phyloP scores from a whole-genome alignment of 2,113 vertebrate species.

The Xenopus borealis region DNA sequence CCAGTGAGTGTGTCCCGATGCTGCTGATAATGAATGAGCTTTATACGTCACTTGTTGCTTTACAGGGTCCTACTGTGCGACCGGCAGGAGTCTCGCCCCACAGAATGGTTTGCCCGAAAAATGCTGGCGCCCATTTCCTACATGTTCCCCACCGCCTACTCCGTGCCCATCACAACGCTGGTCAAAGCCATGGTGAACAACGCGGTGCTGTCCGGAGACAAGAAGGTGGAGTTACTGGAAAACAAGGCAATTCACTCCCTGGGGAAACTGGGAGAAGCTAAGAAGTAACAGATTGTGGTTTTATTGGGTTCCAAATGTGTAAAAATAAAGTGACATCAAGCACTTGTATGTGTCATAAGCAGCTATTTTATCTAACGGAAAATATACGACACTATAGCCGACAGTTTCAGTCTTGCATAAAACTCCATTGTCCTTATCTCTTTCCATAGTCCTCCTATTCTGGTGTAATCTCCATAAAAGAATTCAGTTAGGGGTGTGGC shows the following conservation, averaged over 20 bases:
- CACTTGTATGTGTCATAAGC: too few relatives aligned
- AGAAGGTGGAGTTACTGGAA: constrained; percentile 67
- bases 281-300: not conserved
- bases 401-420: too few relatives aligned
- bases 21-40: too few relatives aligned
- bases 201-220: constrained; percentile 57
- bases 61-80: constrained; percentile 70
- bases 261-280: constrained; percentile 51
- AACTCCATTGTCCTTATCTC: too few relatives aligned
- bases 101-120: constrained; percentile 68
- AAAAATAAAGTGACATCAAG: too few relatives aligned
- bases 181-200: constrained; percentile 67
- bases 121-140: constrained; percentile 46
- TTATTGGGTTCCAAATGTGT: too few relatives aligned
- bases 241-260: constrained; percentile 67
- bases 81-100: constrained; percentile 62
- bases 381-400: too few relatives aligned
- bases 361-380: too few relatives aligned
- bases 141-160: constrained; percentile 56
- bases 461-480: too few relatives aligned
- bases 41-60: not conserved
- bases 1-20: not conserved
- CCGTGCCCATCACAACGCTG: constrained; percentile 62
- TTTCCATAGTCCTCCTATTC: too few relatives aligned
- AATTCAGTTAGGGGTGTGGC: too few relatives aligned